Percentiles rank a stretch among this genome's conserved stretches.
These are phyloP conservation scores for Mesoclemmys tuberculata DNA, from an alignment of 2,113 vertebrate genomes.

Conservation along the genomic window DNA sequence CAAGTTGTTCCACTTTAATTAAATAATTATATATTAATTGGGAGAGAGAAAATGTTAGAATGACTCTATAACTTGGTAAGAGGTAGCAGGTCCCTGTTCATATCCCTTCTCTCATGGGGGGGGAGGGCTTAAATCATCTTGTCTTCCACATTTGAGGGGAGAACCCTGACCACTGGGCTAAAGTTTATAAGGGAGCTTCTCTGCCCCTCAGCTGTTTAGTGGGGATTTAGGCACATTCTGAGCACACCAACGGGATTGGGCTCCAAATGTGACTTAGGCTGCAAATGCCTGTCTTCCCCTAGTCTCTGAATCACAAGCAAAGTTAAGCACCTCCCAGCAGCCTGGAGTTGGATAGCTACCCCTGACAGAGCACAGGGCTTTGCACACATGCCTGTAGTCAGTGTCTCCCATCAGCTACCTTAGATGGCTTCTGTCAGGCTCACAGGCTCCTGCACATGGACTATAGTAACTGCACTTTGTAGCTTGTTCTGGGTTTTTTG, in stretches of 20 bases:
- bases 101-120: background rate
- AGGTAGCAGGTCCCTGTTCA: background rate
- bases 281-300: background rate
- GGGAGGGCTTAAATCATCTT: background rate
- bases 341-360: background rate
- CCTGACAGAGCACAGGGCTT: background rate
- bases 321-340: background rate
- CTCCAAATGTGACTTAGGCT: background rate
- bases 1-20: background rate
- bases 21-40: background rate
- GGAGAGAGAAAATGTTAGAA: background rate
- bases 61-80: background rate
- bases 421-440: background rate
- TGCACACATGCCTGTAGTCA: background rate
- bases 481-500: background rate
- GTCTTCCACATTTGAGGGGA: background rate
- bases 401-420: background rate
- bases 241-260: background rate
- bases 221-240: background rate
- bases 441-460: rapidly evolving
- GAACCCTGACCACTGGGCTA: background rate
- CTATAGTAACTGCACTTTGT: background rate
- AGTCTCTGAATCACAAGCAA: background rate
- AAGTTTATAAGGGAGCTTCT: background rate
- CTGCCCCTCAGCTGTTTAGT: background rate